Base-by-base conservation (phyloP, 2,797 vertebrate species). In the Sebastes kiyomatsui region DNA sequence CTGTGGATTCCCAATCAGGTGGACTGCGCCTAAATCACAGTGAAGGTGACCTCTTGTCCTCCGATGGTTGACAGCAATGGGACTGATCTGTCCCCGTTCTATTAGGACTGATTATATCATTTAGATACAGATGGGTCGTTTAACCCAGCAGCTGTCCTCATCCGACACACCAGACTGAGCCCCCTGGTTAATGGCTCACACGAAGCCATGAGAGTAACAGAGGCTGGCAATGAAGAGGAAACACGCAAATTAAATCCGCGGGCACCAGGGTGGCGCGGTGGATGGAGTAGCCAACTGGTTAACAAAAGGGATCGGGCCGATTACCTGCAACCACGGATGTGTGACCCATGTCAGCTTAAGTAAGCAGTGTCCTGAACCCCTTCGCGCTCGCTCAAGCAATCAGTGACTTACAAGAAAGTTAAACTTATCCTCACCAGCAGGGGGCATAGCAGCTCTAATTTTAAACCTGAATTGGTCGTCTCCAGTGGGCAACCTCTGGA, bases 141-240 rank as follows among this genome's bases (percentile, higher is more conserved):
- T 93, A 93, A 92, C 88, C 82, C 86, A 90, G 91, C 93, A 94
- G 92, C 94, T 94, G 93, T 93, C 87, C 86, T 91, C 92, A 90
- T 93, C 92, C 92, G 87, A 88, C 83, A 73, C 89, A 91, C 74
- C 83, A 93, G 88, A 85, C 88, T 87, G 87, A 91, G 87, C 86
- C 80, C 76, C 73, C 60, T 86, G 75, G 82, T 88, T 94, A 92
- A 94, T 93, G 90, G 81, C 81, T 86, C 82, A 79, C 72, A 6
- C 62, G 49, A 85, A 88, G 79, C 85, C 72, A 75, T 77, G 82
- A 72, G 71, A 79, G 79, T 64, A 69, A 67, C 70, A 46, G 67
- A 70, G 65, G 75, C 46, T 72, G 67, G 69, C 60, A 83, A 73
- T 79, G 81, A 87, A 86, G 78, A 76, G 73, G 84, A 88, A 83